These are phyloP conservation scores for Siniperca chuatsi DNA, from an alignment of 2,113 vertebrate species.

Conservation along the genomic window DNA sequence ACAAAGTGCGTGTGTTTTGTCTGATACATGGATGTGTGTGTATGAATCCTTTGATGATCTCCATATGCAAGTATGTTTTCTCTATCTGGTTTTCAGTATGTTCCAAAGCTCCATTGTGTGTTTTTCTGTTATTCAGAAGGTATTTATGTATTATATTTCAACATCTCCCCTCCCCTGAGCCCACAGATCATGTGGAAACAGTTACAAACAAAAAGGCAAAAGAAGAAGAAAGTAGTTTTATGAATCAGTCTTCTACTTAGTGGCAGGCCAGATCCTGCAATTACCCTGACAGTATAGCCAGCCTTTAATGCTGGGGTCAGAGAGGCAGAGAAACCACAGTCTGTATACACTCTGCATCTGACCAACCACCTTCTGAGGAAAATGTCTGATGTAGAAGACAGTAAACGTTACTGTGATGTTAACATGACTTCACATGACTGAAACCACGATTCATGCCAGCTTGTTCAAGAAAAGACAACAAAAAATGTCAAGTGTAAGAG, in stretches of 20 bases:
- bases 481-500: neutral
- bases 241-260: constrained; percentile 64
- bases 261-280: constrained; percentile 64
- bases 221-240: constrained; percentile 54
- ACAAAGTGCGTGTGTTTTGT: neutral
- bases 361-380: constrained; percentile 32
- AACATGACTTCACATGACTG: neutral
- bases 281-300: constrained; percentile 61
- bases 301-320: constrained; percentile 57
- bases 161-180: constrained; percentile 26
- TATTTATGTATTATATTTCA: constrained; percentile 62
- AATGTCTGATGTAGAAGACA: neutral
- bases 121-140: constrained; percentile 31
- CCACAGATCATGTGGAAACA: constrained; percentile 67
- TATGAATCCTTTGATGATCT: neutral
- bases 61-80: neutral
- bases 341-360: constrained; percentile 43
- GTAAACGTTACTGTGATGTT: neutral
- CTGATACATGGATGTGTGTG: neutral
- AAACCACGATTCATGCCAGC: neutral
- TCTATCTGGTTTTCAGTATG: neutral
- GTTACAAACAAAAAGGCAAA: constrained; percentile 68
- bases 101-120: constrained; percentile 1
- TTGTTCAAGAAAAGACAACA: neutral
- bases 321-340: constrained; percentile 52